Conservation (phyloP, 2,888 invertebrate species). For the Escarpia spicata region DNA sequence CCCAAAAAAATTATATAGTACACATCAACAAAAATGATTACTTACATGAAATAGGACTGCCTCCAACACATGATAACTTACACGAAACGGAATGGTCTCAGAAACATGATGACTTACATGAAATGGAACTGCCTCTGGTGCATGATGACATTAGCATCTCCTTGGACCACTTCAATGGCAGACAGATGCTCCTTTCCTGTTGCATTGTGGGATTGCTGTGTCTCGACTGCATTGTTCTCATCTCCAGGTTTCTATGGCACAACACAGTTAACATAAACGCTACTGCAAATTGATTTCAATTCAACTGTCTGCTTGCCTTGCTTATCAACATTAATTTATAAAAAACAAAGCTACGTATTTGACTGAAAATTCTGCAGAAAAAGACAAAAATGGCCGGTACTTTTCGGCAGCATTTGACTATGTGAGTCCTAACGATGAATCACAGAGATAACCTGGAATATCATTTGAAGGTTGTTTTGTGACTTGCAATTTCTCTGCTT, state of each 20-base stretch:
- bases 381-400: too few species aligned
- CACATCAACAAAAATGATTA: not conserved
- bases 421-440: too few species aligned
- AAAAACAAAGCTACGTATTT: too few species aligned
- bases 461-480: too few species aligned
- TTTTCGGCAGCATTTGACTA: too few species aligned
- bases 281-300: not conserved
- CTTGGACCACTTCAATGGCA: not conserved
- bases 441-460: too few species aligned
- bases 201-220: not conserved
- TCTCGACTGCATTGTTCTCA: not conserved
- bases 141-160: constrained; percentile 33
- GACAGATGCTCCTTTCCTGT: not conserved
- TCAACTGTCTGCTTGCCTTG: too few species aligned
- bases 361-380: too few species aligned
- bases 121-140: constrained; percentile 35
- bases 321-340: too few species aligned
- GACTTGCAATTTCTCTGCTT: too few species aligned
- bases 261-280: not conserved
- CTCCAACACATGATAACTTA: constrained; percentile 30
- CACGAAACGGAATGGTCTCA: not conserved
- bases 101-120: constrained; percentile 30
- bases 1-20: not conserved
- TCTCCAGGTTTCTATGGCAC: not conserved
- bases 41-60: constrained; percentile 36